These are phyloP conservation scores for Nixonia krombeini DNA, from an alignment of 1,140 invertebrate genomes.

Conservation along the genomic window DNA sequence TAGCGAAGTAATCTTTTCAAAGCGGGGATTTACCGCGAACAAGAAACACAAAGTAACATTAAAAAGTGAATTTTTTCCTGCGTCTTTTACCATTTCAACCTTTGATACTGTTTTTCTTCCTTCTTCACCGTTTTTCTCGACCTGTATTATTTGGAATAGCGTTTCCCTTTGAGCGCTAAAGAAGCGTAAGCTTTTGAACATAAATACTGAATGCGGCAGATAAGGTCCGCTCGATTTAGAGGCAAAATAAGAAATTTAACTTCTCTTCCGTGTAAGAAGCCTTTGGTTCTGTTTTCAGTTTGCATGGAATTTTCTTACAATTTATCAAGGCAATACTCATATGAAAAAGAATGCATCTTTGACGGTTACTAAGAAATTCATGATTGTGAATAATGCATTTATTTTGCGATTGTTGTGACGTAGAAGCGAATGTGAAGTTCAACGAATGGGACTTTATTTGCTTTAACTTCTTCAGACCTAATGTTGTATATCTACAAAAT, in stretches of 20 bases:
- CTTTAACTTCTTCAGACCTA: too few species aligned
- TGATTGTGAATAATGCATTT: too few species aligned
- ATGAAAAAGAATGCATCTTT: constrained; percentile 11
- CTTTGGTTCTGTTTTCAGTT: constrained; percentile 21
- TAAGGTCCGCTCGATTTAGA: constrained; percentile 36
- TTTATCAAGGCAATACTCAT: constrained; percentile 24
- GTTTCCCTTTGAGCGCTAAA: constrained; percentile 26
- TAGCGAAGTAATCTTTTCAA: constrained; percentile 46
- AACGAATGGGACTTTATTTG: too few species aligned
- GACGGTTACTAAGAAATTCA: background rate
- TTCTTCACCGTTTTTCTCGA: constrained; percentile 25
- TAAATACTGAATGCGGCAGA: constrained; percentile 41
- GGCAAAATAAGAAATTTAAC: constrained; percentile 39
- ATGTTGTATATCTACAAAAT: too few species aligned
- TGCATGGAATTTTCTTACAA: constrained; percentile 20
- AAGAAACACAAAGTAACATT: constrained; percentile 48
- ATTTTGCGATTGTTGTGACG: too few species aligned
- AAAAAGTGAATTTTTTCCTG: constrained; percentile 42
- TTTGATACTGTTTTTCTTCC: constrained; percentile 35
- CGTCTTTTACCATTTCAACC: constrained; percentile 28
- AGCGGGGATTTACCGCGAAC: constrained; percentile 41
- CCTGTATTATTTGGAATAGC: constrained; percentile 40
- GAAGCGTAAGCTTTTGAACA: constrained; percentile 36
- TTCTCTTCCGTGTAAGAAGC: constrained; percentile 22
- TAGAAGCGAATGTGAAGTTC: too few species aligned